Evolutionary conservation across 2,888 invertebrate species (phyloP).

Genomic region (Synanthedon andrenaeformis): DNA sequence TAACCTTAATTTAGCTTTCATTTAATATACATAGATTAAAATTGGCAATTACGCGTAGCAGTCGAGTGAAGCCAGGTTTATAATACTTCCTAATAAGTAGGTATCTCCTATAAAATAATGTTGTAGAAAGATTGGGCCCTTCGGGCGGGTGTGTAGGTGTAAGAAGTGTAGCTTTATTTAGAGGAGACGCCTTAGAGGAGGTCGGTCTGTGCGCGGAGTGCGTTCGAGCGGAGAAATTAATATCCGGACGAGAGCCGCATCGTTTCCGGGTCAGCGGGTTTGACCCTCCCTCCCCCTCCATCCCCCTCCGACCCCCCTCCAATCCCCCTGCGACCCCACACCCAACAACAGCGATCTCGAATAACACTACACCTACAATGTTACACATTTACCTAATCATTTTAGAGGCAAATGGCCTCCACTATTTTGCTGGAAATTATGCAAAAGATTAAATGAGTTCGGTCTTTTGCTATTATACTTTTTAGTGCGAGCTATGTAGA

Average conservation of each 20-base stretch:
- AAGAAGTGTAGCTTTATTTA: slow-evolving; percentile 4
- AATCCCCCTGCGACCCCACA: not conserved
- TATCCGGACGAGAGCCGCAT: slow-evolving; percentile 42
- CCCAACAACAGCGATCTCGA: not conserved
- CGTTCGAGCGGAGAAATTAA: slow-evolving; percentile 48
- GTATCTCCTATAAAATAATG: no score
- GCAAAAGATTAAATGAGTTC: no score
- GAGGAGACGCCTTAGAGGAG: slow-evolving; percentile 16
- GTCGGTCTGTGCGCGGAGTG: slow-evolving; percentile 20
- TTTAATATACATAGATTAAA: no score
- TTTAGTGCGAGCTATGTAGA: no score
- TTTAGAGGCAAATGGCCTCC: not conserved
- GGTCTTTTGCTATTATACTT: no score
- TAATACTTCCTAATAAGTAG: no score
- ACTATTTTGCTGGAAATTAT: not conserved
- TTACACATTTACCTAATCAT: not conserved
- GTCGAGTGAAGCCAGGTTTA: no score
- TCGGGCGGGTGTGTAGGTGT: no score
- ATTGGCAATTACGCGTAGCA: no score
- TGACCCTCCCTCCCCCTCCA: slow-evolving; percentile 6
- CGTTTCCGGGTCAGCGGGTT: slow-evolving; percentile 41
- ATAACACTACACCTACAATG: not conserved
- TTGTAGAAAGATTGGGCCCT: no score
- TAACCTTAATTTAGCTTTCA: no score
- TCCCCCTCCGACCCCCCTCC: not conserved